A percentile compares a stretch with the other conserved stretches of the same genome.
Conservation (phyloP, 2,888 invertebrate genomes). For the Phragmatobia fuliginosa region DNA sequence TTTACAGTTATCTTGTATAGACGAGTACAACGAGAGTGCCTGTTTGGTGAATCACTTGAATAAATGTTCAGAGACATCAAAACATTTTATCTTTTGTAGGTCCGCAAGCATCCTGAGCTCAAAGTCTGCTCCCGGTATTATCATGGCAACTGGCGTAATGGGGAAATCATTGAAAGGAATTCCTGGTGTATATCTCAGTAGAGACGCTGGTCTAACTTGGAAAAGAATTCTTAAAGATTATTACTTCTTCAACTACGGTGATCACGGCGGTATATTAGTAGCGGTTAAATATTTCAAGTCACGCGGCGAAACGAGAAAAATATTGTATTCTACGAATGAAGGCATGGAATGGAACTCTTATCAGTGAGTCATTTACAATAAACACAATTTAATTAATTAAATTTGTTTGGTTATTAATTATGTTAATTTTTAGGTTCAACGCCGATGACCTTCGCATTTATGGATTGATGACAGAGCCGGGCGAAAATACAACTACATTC, state of each 20-base stretch:
- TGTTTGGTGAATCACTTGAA: constrained; percentile 19
- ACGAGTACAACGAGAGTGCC: not conserved
- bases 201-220: constrained; percentile 86
- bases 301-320: constrained; percentile 91
- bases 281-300: constrained; percentile 94
- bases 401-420: constrained; percentile 36
- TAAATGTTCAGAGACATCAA: constrained; percentile 17
- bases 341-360: constrained; percentile 93
- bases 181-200: constrained; percentile 87
- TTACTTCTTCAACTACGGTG: constrained; percentile 95
- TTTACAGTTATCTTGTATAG: not conserved
- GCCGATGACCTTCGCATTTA: constrained; percentile 93
- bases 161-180: constrained; percentile 93
- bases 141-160: constrained; percentile 93
- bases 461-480: constrained; percentile 96
- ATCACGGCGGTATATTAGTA: constrained; percentile 95
- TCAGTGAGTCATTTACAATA: constrained; percentile 69
- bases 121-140: constrained; percentile 94
- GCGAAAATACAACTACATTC: constrained; percentile 96
- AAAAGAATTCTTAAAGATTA: constrained; percentile 92
- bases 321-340: constrained; percentile 95
- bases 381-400: constrained; percentile 30
- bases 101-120: constrained; percentile 94
- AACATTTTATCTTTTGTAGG: constrained; percentile 66
- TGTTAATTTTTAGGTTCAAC: constrained; percentile 86